Evolutionary conservation across 2,797 vertebrate genomes (phyloP), one percentile per base, ranked within the genome.

Genomic region (Gambusia yucatana): DNA sequence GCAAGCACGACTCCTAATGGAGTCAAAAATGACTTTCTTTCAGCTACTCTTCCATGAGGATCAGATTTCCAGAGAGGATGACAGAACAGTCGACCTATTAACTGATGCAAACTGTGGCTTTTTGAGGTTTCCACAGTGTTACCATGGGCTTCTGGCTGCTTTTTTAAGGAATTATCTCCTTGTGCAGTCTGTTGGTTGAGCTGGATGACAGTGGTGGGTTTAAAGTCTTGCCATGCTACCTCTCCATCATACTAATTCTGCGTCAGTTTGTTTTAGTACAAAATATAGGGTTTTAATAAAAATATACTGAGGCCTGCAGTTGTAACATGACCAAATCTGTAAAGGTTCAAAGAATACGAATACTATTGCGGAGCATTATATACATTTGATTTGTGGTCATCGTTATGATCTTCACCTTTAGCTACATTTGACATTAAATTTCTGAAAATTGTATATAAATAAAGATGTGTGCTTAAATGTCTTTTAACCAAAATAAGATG

Each of bases 401-500:
- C n/a, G 55, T 7, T 72, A 47, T 75, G 0, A 5, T n/a, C 6
- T 72, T 75, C 22, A 69, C 16, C 36, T 50, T 17, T 36, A 61
- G 43, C 46, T 46, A 72, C 17, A 70, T 78, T 28, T 48, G 25
- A 74, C 33, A 5, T 77, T 77, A 43, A 67, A n/a, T 6, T 43
- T n/a, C 46, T 69, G 11, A 65, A 67, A 67, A 36, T 6, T 7
- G n/a, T 50, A 4, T 48, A 44, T 43, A 73, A 52, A 55, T 9
- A 57, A 5, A 28, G 0, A 20, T 30, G 22, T 80, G 28, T 3
- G 36, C 41, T 73, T 30, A 47, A 5, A 13, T 33, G 57, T 41
- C 0, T 72, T 47, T 3, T 73, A 36, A n/a, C 30, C 57, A 65
- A 39, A 61, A 61, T 33, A 61, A 33, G 28, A 1, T 61, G 33